Percentiles rank a stretch among this genome's conserved stretches.
phyloP scores from a whole-genome alignment of 2,113 vertebrate genomes.

The Pituophis catenifer region DNA sequence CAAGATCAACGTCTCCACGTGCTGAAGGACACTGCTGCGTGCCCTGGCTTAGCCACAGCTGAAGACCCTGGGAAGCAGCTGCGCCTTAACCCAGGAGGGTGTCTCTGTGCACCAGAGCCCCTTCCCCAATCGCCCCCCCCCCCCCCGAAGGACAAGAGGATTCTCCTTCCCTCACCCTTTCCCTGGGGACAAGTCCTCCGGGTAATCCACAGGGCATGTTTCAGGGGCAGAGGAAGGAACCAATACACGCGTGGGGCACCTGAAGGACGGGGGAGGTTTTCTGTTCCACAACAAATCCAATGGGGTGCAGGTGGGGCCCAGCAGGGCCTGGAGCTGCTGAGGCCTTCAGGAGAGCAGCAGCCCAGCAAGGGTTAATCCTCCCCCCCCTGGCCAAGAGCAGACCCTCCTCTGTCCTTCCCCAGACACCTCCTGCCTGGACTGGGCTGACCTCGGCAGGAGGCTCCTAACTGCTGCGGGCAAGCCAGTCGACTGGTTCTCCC shows the following conservation, averaged over 20 bases:
- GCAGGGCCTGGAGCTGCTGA: neutral
- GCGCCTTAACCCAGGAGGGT: no score
- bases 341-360: rapidly evolving
- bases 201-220: no score
- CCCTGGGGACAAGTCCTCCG: neutral
- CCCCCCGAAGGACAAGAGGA: neutral
- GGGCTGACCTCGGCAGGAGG: neutral
- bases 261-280: no score
- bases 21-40: neutral
- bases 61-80: neutral
- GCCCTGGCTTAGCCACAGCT: neutral
- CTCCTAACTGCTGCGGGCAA: neutral
- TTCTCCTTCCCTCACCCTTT: neutral
- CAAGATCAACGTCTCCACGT: neutral
- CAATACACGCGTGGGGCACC: neutral
- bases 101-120: no score
- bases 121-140: no score
- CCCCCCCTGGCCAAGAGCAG: constrained; percentile 14
- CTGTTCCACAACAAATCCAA: neutral
- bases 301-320: neutral
- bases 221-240: neutral
- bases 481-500: neutral
- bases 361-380: constrained; percentile 39
- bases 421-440: neutral
- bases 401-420: neutral